Conservation (phyloP, 2,888 invertebrate genomes). For the Euphydryas editha region DNA sequence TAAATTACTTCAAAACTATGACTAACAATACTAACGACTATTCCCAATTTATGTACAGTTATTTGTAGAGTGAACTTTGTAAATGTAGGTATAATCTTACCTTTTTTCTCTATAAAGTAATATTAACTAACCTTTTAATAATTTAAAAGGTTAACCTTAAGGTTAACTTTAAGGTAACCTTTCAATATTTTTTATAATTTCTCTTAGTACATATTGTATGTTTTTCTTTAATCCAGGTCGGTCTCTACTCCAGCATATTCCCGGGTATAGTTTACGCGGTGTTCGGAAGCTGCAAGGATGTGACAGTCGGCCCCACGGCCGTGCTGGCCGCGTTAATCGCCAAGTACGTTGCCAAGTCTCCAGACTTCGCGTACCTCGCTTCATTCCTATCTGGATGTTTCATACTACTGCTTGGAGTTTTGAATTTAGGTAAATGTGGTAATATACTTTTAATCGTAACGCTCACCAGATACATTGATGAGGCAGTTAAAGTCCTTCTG, state of each 20-base stretch:
- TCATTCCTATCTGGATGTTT: conserved; percentile 90
- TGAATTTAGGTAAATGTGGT: conserved; percentile 84
- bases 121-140: too few species aligned
- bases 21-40: too few species aligned
- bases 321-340: conserved; percentile 93
- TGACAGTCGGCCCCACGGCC: conserved; percentile 93
- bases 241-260: conserved; percentile 96
- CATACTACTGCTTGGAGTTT: conserved; percentile 87
- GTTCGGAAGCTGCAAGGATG: conserved; percentile 93
- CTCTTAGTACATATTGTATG: neutral
- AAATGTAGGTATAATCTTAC: too few species aligned
- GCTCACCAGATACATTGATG: too few species aligned
- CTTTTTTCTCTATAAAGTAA: too few species aligned
- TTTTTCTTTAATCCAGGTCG: conserved; percentile 83
- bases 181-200: too few species aligned
- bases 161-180: too few species aligned
- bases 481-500: too few species aligned
- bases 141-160: too few species aligned
- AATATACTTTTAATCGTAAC: neutral
- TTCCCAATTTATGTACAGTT: too few species aligned
- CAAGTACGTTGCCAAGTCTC: conserved; percentile 85
- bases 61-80: too few species aligned
- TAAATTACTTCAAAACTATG: too few species aligned
- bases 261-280: conserved; percentile 94
- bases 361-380: conserved; percentile 88